Percentiles rank a stretch among this genome's conserved stretches.
Evolutionary conservation across 2,113 vertebrate genomes (phyloP).

Genomic region (Thamnaconus septentrionalis): DNA sequence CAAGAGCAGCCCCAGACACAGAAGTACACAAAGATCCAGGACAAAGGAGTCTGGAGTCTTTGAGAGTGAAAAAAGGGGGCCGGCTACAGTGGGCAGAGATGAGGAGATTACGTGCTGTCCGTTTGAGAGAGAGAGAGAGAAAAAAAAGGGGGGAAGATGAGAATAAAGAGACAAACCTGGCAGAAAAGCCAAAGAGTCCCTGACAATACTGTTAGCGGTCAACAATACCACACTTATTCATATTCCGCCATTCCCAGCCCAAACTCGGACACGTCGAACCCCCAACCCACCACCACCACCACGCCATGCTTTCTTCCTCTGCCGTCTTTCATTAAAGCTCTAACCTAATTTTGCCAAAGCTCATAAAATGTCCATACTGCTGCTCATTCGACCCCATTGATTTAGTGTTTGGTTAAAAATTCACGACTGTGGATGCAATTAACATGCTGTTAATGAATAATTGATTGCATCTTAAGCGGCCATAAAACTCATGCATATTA

Average conservation of each 20-base stretch:
- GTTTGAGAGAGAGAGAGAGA: constrained; percentile 79
- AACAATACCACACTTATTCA: constrained; percentile 52
- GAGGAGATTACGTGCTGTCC: constrained; percentile 85
- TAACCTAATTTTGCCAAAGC: constrained; percentile 71
- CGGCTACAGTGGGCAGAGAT: constrained; percentile 90
- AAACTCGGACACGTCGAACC: no score
- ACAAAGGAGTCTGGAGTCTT: constrained; percentile 91
- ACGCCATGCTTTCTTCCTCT: constrained; percentile 35
- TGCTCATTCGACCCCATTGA: constrained; percentile 79
- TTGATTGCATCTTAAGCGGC: constrained; percentile 96
- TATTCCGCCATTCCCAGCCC: constrained; percentile 31
- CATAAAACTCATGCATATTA: constrained; percentile 94
- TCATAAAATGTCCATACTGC: constrained; percentile 84
- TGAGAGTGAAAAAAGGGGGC: constrained; percentile 84
- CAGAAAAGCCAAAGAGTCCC: constrained; percentile 56
- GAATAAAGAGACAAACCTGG: constrained; percentile 76
- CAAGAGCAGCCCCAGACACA: constrained; percentile 56
- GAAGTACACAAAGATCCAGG: constrained; percentile 73
- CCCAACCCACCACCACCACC: neutral
- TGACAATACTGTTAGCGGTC: constrained; percentile 34
- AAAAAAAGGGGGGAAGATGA: constrained; percentile 76
- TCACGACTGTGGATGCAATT: constrained; percentile 94
- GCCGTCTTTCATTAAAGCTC: constrained; percentile 59
- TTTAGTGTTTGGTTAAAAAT: constrained; percentile 98
- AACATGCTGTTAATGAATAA: constrained; percentile 99